Percentiles rank a stretch among this genome's conserved stretches.
phyloP scores from a whole-genome alignment of 2,113 vertebrate species.

The Nicator chloris region DNA sequence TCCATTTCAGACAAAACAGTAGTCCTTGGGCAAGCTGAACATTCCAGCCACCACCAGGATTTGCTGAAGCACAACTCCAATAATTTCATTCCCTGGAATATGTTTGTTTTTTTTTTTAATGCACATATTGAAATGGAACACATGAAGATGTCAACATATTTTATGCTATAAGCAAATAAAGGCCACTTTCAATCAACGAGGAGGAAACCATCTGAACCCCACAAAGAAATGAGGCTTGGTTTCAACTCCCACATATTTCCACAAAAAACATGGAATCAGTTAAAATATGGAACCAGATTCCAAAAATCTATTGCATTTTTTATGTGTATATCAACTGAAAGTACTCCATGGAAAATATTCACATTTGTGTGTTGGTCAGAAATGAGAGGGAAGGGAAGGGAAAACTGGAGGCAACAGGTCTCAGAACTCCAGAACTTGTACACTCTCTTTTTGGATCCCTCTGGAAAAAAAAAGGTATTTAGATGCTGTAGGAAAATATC shows the following conservation, averaged over 20 bases:
- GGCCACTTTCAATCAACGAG: not conserved
- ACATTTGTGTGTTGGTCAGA: not conserved
- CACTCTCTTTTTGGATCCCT: not conserved
- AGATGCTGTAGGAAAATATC: not conserved
- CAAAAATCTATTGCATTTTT: not conserved
- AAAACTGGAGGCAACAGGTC: not conserved
- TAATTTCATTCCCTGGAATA: not conserved
- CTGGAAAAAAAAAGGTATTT: not conserved
- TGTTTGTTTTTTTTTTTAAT: not conserved
- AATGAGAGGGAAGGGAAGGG: not conserved
- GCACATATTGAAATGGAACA: not conserved
- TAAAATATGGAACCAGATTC: not conserved
- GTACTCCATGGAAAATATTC: not conserved
- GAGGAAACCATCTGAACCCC: not conserved
- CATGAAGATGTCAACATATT: not conserved
- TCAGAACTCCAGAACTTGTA: not conserved
- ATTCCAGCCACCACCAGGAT: not conserved
- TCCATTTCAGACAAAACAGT: not conserved
- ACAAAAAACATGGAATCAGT: not conserved
- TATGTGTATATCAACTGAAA: not conserved
- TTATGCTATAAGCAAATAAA: conserved; percentile 12
- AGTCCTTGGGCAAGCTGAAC: not conserved
- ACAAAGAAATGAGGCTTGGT: not conserved
- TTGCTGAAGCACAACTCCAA: not conserved
- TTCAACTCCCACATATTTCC: not conserved